Percentiles rank a stretch among this genome's conserved stretches.
Conservation (phyloP, 2,113 vertebrate genomes). For the Neopipo cinnamomea region DNA sequence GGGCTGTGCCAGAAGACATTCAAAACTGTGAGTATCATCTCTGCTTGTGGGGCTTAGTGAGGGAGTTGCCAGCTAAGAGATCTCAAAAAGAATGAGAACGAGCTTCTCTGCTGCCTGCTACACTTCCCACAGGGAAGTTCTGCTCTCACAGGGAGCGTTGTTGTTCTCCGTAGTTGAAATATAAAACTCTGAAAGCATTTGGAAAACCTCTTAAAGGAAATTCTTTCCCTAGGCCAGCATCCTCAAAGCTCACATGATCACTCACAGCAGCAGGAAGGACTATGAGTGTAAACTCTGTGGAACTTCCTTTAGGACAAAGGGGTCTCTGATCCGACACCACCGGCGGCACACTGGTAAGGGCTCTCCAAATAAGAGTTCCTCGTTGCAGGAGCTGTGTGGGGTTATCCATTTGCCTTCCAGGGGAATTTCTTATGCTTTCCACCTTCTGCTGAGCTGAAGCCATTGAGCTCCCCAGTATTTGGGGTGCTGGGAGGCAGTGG, state of each 20-base stretch:
- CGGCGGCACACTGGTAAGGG: slow-evolving; percentile 91
- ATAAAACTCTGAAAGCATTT: neutral
- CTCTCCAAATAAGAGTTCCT: neutral
- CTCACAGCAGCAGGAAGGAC: slow-evolving; percentile 93
- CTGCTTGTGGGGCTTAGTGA: neutral
- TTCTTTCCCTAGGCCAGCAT: slow-evolving; percentile 84
- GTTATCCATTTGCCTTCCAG: neutral
- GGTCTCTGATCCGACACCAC: slow-evolving; percentile 94
- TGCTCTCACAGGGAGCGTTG: neutral
- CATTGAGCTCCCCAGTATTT: fast-evolving
- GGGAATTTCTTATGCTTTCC: neutral
- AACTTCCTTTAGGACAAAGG: slow-evolving; percentile 93
- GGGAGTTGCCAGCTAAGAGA: neutral
- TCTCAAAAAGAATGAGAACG: neutral
- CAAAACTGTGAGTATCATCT: slow-evolving; percentile 84
- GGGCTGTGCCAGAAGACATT: slow-evolving; percentile 93
- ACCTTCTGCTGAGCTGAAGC: neutral
- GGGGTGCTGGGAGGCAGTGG: neutral
- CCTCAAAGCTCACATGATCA: slow-evolving; percentile 94
- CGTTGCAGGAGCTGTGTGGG: neutral
- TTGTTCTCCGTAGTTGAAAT: neutral
- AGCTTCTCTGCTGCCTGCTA: neutral
- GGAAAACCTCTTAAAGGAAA: neutral
- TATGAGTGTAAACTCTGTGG: slow-evolving; percentile 90
- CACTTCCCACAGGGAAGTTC: neutral